These are phyloP conservation scores for Spinus pinus DNA, from an alignment of 2,797 vertebrate species.

Conservation along the genomic window DNA sequence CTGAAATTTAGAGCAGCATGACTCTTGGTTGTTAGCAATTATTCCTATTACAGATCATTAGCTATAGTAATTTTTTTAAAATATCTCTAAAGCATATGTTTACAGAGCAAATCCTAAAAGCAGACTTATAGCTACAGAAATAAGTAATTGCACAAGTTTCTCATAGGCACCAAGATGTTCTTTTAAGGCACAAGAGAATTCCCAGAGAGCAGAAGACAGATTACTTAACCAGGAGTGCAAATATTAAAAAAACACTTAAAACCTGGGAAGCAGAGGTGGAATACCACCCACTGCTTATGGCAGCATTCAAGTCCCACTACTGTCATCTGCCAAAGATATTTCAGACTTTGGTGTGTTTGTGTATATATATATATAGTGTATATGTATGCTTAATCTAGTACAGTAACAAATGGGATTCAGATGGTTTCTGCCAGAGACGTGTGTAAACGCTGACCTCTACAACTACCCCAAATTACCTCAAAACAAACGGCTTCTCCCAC, in stretches of 20 bases:
- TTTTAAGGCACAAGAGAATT: conserved; percentile 20
- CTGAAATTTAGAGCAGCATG: not conserved
- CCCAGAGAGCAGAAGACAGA: not conserved
- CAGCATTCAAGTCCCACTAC: not conserved
- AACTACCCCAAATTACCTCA: not conserved
- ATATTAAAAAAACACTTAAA: not conserved
- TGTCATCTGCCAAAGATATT: not conserved
- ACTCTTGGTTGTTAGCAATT: not conserved
- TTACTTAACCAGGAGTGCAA: conserved; percentile 17
- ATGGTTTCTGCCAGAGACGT: not conserved
- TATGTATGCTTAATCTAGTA: not conserved
- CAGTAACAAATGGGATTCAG: conserved; percentile 4
- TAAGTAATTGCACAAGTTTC: conserved; percentile 24
- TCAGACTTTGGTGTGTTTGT: not conserved
- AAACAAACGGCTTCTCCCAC: not conserved
- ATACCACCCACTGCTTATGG: not conserved
- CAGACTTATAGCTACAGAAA: not conserved
- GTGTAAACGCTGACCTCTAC: not conserved
- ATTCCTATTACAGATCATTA: not conserved
- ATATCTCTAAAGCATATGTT: not conserved
- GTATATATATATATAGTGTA: not conserved
- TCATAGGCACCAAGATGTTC: not conserved
- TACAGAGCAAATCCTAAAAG: conserved; percentile 27
- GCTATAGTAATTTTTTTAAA: not conserved
- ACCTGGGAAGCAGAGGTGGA: not conserved